Evolutionary conservation across 2,888 invertebrate species (phyloP).

Genomic region (Eupithecia vulgata): DNA sequence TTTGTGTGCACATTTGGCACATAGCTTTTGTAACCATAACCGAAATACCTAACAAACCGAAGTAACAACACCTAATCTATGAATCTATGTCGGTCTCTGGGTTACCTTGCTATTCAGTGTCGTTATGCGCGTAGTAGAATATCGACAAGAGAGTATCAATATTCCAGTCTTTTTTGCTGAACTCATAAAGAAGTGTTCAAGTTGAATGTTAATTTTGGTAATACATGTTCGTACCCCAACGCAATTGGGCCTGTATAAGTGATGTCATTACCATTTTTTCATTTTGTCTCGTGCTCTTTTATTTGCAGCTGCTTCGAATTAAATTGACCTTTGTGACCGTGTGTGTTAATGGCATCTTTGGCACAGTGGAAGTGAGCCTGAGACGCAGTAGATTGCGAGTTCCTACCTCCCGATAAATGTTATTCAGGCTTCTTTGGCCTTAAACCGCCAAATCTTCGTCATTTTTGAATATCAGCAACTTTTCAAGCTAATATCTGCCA

Average conservation of each 20-base stretch:
- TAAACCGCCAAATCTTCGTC: too few species aligned
- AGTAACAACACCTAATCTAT: too few species aligned
- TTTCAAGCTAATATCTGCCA: too few species aligned
- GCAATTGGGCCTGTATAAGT: conserved; percentile 37
- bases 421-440: not conserved
- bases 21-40: too few species aligned
- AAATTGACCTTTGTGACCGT: conserved; percentile 49
- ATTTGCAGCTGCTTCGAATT: conserved; percentile 50
- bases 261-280: conserved; percentile 45
- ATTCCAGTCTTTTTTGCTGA: conserved; percentile 9
- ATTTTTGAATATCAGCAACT: too few species aligned
- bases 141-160: not conserved
- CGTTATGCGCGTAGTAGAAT: not conserved
- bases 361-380: not conserved
- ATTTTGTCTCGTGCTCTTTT: conserved; percentile 49
- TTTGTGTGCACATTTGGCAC: too few species aligned
- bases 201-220: conserved; percentile 11
- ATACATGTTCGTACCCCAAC: conserved; percentile 39
- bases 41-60: too few species aligned
- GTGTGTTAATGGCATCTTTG: not conserved
- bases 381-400: not conserved
- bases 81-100: not conserved
- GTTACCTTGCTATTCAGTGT: not conserved
- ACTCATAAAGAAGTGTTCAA: not conserved
- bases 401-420: not conserved